These are phyloP conservation scores for Nephrocerus scutellatus DNA, from an alignment of 2,888 invertebrate species.

Conservation along the genomic window DNA sequence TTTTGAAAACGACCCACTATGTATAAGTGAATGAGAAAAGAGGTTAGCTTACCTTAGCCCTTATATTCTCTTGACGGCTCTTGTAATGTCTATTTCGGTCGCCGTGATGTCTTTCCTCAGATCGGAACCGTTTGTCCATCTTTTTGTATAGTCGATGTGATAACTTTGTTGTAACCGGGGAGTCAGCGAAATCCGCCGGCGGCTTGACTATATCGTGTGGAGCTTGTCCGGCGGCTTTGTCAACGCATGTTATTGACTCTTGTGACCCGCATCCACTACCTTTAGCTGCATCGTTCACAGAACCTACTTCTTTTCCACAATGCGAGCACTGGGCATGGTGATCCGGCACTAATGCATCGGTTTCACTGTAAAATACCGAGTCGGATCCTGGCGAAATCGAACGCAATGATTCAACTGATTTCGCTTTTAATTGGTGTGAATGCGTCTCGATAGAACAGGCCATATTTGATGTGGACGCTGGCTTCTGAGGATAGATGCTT, in stretches of 20 bases:
- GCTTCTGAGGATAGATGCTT: conserved; percentile 21
- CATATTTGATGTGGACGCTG: conserved; percentile 25
- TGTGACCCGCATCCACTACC: conserved; percentile 45
- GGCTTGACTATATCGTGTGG: conserved; percentile 71
- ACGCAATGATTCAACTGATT: conserved; percentile 78
- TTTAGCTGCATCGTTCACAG: conserved; percentile 24
- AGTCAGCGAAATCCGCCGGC: conserved; percentile 83
- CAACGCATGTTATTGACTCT: conserved; percentile 46
- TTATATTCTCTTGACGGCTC: conserved; percentile 60
- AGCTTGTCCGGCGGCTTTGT: conserved; percentile 48
- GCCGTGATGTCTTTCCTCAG: conserved; percentile 61
- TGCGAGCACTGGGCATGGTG: conserved; percentile 67
- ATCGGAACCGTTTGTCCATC: conserved; percentile 69
- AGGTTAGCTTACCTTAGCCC: conserved; percentile 60
- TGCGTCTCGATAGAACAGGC: too few relatives aligned
- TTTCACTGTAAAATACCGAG: conserved; percentile 82
- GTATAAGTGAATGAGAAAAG: not conserved
- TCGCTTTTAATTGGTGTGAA: conserved; percentile 64
- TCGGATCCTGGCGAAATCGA: conserved; percentile 89
- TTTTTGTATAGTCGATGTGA: conserved; percentile 63
- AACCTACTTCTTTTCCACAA: conserved; percentile 72
- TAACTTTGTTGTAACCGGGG: conserved; percentile 57
- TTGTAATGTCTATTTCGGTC: conserved; percentile 58
- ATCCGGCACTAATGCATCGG: conserved; percentile 50
- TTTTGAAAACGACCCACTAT: not conserved